A percentile compares a stretch with the other conserved stretches of the same genome.
These are phyloP conservation scores for Spatula clypeata DNA, from an alignment of 2,797 vertebrate species.

Conservation along the genomic window DNA sequence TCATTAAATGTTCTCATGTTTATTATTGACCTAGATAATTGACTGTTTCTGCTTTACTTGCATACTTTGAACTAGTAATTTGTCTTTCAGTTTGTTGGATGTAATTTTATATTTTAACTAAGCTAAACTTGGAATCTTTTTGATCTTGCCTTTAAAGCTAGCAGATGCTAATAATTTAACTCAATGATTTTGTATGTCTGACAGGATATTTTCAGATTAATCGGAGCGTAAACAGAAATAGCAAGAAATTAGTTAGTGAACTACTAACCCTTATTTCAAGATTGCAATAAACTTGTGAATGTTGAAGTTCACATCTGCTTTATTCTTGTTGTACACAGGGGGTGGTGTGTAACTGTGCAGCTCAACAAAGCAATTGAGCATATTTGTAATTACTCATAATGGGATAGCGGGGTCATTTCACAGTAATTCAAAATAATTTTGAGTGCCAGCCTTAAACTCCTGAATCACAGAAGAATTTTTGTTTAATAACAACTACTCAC, in stretches of 20 bases:
- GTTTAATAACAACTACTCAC: too few species aligned
- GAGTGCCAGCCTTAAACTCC: too few species aligned
- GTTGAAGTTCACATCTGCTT: not conserved
- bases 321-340: not conserved
- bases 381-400: not conserved
- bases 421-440: too few species aligned
- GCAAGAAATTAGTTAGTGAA: not conserved
- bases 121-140: slow-evolving; percentile 54
- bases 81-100: not conserved
- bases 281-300: not conserved
- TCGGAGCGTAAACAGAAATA: not conserved
- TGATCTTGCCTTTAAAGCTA: slow-evolving; percentile 23
- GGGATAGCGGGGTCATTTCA: not conserved
- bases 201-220: slow-evolving; percentile 35
- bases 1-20: not conserved
- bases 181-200: not conserved
- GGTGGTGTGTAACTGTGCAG: not conserved
- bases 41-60: not conserved
- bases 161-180: slow-evolving; percentile 73
- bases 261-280: not conserved
- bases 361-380: not conserved
- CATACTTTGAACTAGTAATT: slow-evolving; percentile 19
- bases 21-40: not conserved
- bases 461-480: too few species aligned
- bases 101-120: slow-evolving; percentile 34